Evolutionary conservation across 1,140 invertebrate species (phyloP), one percentile per base, ranked within the genome.

Genomic region (Drosophila teissieri): DNA sequence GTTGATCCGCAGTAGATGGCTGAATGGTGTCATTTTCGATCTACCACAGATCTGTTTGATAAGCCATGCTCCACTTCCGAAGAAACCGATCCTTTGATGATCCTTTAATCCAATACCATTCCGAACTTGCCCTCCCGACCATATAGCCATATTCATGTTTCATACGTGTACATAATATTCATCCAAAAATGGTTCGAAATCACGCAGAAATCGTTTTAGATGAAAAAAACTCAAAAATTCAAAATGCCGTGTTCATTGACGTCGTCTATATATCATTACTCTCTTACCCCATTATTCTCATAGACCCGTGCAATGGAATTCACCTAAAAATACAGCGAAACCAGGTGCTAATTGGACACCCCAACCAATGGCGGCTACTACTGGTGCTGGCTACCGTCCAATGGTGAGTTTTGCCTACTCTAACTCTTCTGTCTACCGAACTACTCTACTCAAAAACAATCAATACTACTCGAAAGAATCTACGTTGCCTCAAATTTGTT

Each of bases 291-390:
- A 89, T 88, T 89, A 89, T 89, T 86, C 84, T 89, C 84, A 89
- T 80, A 95, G 95, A 91, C 94, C 94, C 57, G 94, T 97, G 93
- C 96, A 97, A 93, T 97, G 96, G 96, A 97, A 96, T 92, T 97
- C 96, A 40, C 96, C 96, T 49, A 97, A 97, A 93, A 96, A 96
- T 92, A 94, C 95, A 55, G 95, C 95, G 49, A 97, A 96, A 93
- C 94, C 95, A 27, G 95, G 95, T 74, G 93, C 94, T 68, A 94
- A 93, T 60, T 97, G 96, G 96, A 96, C 95, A 80, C 96, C 96
- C 45, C 96, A 97, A 92, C 96, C 96, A 31, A 96, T 97, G 95
- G 96, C 96, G 76, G 96, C 96, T 55, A 97, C 96, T 48, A 97
- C 96, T 61, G 96, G 95, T 73, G 96, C 95, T 67, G 96, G 95